A percentile compares a stretch with the other conserved stretches of the same genome.
Evolutionary conservation across 2,888 invertebrate species (phyloP).

Genomic region (Platycnemis pennipes): DNA sequence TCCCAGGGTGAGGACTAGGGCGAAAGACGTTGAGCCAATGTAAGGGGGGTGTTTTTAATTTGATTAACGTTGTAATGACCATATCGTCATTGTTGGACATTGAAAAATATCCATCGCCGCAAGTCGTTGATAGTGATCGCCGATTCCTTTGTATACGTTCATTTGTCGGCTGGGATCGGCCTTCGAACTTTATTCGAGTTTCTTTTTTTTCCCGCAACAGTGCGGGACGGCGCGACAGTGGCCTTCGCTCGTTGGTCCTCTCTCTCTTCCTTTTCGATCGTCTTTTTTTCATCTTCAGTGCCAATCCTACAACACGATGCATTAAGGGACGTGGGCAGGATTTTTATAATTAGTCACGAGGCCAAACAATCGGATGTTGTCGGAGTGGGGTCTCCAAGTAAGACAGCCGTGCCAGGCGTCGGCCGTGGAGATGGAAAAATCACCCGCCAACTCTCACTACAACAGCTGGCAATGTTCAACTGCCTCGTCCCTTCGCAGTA

Average conservation of each 20-base stretch:
- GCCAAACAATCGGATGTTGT: slow-evolving; percentile 36
- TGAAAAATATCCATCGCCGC: slow-evolving; percentile 29
- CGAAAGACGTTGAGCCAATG: too few relatives aligned
- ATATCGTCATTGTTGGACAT: slow-evolving; percentile 44
- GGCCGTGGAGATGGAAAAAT: not conserved
- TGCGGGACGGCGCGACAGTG: slow-evolving; percentile 39
- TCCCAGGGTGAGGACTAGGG: too few relatives aligned
- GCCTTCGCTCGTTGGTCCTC: slow-evolving; percentile 15
- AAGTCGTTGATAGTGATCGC: slow-evolving; percentile 20
- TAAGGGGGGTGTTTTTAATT: slow-evolving; percentile 23
- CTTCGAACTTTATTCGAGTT: not conserved
- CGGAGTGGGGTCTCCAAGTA: not conserved
- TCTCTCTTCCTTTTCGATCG: not conserved
- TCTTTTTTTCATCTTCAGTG: not conserved
- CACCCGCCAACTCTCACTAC: not conserved
- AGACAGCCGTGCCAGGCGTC: not conserved
- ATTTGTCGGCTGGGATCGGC: not conserved
- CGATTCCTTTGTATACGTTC: slow-evolving; percentile 4
- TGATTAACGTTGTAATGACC: slow-evolving; percentile 32
- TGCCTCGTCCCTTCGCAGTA: not conserved
- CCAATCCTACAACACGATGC: slow-evolving; percentile 15
- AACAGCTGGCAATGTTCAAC: not conserved
- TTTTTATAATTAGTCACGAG: slow-evolving; percentile 45
- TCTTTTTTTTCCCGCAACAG: slow-evolving; percentile 26
- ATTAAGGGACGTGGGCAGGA: slow-evolving; percentile 3